Evolutionary conservation across 2,797 vertebrate genomes (phyloP).

Genomic region (Esox masquinongy): DNA sequence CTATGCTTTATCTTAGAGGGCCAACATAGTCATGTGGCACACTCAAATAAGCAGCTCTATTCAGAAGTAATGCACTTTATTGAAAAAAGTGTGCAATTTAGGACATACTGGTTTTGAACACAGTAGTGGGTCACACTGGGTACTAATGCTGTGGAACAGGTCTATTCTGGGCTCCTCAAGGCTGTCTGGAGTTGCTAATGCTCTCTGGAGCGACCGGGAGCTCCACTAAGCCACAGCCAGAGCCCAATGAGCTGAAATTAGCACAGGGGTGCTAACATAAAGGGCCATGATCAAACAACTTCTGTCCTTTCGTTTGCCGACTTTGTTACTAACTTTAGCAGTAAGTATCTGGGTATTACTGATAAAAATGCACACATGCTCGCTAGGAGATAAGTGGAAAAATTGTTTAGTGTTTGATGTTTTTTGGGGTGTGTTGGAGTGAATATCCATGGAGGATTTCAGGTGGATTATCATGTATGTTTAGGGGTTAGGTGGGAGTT

Average conservation of each 20-base stretch:
- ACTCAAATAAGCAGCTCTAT: neutral
- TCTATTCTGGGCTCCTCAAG: neutral
- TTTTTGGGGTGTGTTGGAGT: neutral
- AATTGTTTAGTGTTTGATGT: neutral
- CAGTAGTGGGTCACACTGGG: neutral
- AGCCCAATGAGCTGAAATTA: neutral
- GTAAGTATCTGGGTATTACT: neutral
- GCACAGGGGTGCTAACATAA: slow-evolving; percentile 1
- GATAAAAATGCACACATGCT: neutral
- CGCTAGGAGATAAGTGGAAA: neutral
- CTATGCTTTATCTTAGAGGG: neutral
- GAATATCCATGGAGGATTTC: neutral
- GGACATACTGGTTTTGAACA: neutral
- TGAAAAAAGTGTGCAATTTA: neutral
- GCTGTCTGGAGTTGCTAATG: neutral
- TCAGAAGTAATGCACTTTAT: neutral
- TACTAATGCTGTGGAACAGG: neutral
- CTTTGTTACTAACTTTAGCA: neutral
- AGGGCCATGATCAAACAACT: neutral
- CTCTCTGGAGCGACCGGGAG: neutral
- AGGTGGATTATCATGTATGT: neutral
- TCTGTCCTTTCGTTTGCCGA: neutral
- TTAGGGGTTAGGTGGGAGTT: neutral
- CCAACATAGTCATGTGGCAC: neutral
- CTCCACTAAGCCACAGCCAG: neutral